phyloP scores from a whole-genome alignment of 1,140 invertebrate genomes.

The Galendromus occidentalis region DNA sequence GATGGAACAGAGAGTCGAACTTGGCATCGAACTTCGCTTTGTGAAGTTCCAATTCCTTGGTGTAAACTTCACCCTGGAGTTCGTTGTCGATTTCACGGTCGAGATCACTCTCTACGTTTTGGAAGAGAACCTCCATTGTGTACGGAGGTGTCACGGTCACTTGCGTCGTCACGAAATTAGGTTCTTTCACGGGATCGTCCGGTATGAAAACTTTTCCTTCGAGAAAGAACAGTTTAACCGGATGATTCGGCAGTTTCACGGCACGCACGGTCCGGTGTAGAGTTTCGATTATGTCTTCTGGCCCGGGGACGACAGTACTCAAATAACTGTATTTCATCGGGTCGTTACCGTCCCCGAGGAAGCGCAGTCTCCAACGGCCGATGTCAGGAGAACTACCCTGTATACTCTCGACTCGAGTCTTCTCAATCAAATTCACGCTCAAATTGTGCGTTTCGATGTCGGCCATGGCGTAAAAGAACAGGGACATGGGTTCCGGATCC shows the following conservation, averaged over 20 bases:
- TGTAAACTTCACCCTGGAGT: slow-evolving; percentile 34
- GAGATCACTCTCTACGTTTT: slow-evolving; percentile 25
- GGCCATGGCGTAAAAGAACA: slow-evolving; percentile 33
- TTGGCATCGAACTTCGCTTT: slow-evolving; percentile 28
- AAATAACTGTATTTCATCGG: slow-evolving; percentile 38
- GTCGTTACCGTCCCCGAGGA: slow-evolving; percentile 16
- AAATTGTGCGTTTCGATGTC: slow-evolving; percentile 10
- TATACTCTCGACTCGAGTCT: slow-evolving; percentile 37
- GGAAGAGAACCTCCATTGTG: slow-evolving; percentile 60
- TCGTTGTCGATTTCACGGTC: slow-evolving; percentile 14
- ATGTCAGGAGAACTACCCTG: slow-evolving; percentile 51
- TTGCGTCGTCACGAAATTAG: slow-evolving; percentile 58
- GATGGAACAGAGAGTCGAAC: slow-evolving; percentile 30
- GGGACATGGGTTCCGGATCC: slow-evolving; percentile 24
- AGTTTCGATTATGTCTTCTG: slow-evolving; percentile 55
- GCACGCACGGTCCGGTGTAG: slow-evolving; percentile 34
- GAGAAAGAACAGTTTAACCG: slow-evolving; percentile 23
- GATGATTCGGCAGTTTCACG: slow-evolving; percentile 27
- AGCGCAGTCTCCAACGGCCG: slow-evolving; percentile 48
- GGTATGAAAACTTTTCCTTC: background rate
- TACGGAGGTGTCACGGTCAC: slow-evolving; percentile 59
- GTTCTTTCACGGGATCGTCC: slow-evolving; percentile 15
- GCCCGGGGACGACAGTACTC: slow-evolving; percentile 43
- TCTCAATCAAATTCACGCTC: background rate
- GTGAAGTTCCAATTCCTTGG: slow-evolving; percentile 38